Conservation (phyloP, 2,888 invertebrate genomes). For the Epinotia nisella region DNA sequence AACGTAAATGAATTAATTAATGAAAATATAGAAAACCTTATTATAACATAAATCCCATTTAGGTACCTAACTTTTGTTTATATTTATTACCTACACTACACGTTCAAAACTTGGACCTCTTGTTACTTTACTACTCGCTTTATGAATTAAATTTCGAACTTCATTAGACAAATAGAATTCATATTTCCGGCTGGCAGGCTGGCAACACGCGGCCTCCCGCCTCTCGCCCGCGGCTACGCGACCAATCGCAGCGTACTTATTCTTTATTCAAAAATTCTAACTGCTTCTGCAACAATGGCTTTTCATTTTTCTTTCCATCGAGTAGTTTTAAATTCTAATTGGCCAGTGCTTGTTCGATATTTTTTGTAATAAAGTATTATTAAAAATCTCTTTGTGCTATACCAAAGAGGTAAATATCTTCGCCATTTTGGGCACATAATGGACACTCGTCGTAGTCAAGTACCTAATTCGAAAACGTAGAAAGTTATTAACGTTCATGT, state of each 20-base stretch:
- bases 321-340: constrained; percentile 65
- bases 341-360: constrained; percentile 55
- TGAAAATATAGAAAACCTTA: no score
- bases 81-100: constrained; percentile 13
- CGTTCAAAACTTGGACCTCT: constrained; percentile 15
- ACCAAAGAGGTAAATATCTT: background rate
- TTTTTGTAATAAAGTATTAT: constrained; percentile 30
- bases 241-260: constrained; percentile 75
- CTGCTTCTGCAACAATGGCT: constrained; percentile 63
- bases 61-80: background rate
- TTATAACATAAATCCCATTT: background rate
- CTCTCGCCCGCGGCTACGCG: constrained; percentile 76
- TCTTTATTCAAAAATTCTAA: constrained; percentile 72
- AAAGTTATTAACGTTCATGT: background rate
- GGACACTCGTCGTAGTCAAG: background rate
- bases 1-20: no score
- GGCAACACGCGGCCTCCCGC: constrained; percentile 78
- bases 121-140: constrained; percentile 12
- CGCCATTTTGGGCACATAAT: background rate
- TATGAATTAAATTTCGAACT: constrained; percentile 58
- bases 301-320: constrained; percentile 67
- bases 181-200: constrained; percentile 75
- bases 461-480: no score
- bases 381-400: constrained; percentile 22
- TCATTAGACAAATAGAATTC: constrained; percentile 76